Base-by-base conservation (phyloP, 1,140 invertebrate genomes). In the Macrocentrus cingulum region DNA sequence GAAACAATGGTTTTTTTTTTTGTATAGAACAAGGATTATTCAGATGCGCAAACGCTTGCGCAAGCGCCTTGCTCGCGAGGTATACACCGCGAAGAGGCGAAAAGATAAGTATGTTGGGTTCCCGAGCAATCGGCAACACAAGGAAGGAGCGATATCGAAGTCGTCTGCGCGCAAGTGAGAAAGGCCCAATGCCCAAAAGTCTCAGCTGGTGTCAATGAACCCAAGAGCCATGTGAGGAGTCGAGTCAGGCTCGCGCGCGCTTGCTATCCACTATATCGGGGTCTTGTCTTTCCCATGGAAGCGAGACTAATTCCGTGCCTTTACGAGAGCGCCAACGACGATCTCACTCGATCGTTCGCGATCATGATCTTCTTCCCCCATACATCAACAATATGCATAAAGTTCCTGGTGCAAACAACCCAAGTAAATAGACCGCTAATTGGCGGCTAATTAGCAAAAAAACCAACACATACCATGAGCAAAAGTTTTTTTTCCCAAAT, bases 201-300 rank as follows among this genome's bases (percentile, higher is more conserved):
- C 69, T 66, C 60, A 72, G 74, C 63, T 76, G 71, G 71, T 77
- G 78, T 79, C 78, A 80, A 80, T 80, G 78, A 79, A 80, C 76
- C 66, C 74, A 67, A 66, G 25, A 29, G 25, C 73, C 75, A 78
- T 77, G 75, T 76, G 76, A 77, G 74, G 74, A 77, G 69, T 71
- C 60, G 62, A 44, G 59, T 42, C 25, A 41, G 55, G 61, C 65
- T 53, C 59, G 56, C 36, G 57, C 59, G 42, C 46, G 57, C 59
- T 60, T 62, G 64, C 72, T 71, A 71, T 71, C 63, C 68, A 67
- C 74, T 58, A 63, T 73, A 79, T 75, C 74, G 73, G 73, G 76
- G 76, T 78, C 76, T 79, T 79, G 76, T 78, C 76, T 79, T 80
- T 80, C 77, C 76, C 78, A 79, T 77, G 75, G 68, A 69, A 72